Base-by-base conservation (phyloP, 1,140 invertebrate genomes). In the Brachionus rubens region DNA sequence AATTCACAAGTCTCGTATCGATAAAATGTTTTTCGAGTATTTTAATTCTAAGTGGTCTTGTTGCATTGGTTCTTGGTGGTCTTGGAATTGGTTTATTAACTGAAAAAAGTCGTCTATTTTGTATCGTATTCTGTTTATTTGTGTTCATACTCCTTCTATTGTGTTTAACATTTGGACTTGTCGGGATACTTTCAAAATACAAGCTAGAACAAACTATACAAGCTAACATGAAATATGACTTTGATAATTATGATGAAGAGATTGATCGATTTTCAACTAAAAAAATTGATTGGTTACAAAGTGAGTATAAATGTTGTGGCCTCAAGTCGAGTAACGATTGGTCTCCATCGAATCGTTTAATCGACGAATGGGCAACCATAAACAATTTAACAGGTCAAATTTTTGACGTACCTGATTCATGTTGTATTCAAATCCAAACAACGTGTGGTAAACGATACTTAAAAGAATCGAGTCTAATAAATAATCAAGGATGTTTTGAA, bases 381-480 rank as follows among this genome's bases (percentile, higher is more conserved):
- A 65, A 65, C 40, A 43, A 59, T 19, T 24, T 43, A n/a, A 10
- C 21, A 16, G 59, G 40, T 7, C 4, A 21, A 41, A n/a, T 65
- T 9, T 65, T 43, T 41, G 59, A 65, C n/a, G 59, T 65, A 14
- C 59, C 59, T 1, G 59, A 65, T 10, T 65, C 59, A 14, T 65
- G 59, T 24, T 65, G 59, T 36, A 65, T 46, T 1, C 16, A 14
- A 2, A 41, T 24, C 4, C 5, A 24, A 21, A 10, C 7, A 41
- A 26, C 33, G 9, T 65, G 59, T 40, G 59, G 59, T 28, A 65
- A 65, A 26, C 6, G 40, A 41, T 65, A 65, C 36, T 30, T 65
- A 41, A 65, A 65, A n/a, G 40, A 59, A 59, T 19, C 33, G 10
- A 6, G 14, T 12, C 9, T 14, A 10, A 65, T 65, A 43, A 43